Base-by-base conservation (phyloP, 2,797 vertebrate species). In the Tragopan temminckii region DNA sequence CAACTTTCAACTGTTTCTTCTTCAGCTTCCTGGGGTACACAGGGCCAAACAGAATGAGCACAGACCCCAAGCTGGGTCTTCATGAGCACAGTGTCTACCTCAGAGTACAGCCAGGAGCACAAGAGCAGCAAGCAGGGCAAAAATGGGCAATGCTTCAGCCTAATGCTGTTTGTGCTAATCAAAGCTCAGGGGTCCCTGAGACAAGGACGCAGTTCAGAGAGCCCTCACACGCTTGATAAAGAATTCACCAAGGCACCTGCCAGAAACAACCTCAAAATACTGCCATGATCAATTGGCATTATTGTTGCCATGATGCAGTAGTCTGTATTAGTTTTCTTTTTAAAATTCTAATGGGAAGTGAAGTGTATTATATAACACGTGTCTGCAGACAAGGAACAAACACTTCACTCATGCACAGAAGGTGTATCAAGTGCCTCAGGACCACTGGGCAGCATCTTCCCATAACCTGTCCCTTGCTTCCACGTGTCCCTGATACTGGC, bases 21-120 rank as follows among this genome's bases (percentile, higher is more conserved):
- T 75, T 63, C 35, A 4, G 55, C 10, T 27, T 72, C 36, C 40
- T 58, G 43, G 35, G 48, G 31, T 50, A n/a, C 27, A 17, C 0
- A 1, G 3, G 21, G 27, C 1, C 3, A 80, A 85, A 58, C 0
- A 2, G 63, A 48, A 63, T 0, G 5, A 67, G 27, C 31, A 16
- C 0, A 0, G 67, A 16, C 10, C 5, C 0, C 5, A 42, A 45
- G 24, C 23, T 5, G 2, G 45, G 43, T 24, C 40, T 0, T 1
- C 38, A 36, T 4, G 4, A 23, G 23, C 23, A 48, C 46, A 48
- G 46, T 8, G 13, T 48, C 23, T 24, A 25, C 46, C 46, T 24
- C 12, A 48, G 46, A 24, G 23, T 13, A 23, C 24, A 25, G 23
- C 23, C 46, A 48, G 46, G 46, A 48, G 46, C 23, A 48, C 23